phyloP scores from a whole-genome alignment of 1,140 invertebrate species.

The Idris sp. region DNA sequence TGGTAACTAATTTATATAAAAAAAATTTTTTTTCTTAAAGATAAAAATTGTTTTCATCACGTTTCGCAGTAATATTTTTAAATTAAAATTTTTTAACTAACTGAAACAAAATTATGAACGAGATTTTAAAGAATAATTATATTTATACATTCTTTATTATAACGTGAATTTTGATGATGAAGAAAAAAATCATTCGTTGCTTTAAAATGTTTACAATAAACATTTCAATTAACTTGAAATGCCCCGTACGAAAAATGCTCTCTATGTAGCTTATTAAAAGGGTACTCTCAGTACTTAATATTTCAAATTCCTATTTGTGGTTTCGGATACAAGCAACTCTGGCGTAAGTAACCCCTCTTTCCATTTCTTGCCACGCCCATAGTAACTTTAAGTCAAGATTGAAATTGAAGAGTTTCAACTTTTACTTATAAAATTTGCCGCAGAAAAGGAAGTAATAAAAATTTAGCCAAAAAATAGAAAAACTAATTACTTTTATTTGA shows the following conservation, averaged over 20 bases:
- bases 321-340: slow-evolving; percentile 10
- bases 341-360: slow-evolving; percentile 6
- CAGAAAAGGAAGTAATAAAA: too few species aligned
- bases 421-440: background rate
- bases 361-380: slow-evolving; percentile 5
- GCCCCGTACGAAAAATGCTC: background rate
- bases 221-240: slow-evolving; percentile 8
- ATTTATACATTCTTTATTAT: background rate
- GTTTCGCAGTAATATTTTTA: too few species aligned
- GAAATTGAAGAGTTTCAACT: slow-evolving; percentile 5
- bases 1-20: too few species aligned
- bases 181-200: background rate
- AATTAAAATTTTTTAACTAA: too few species aligned
- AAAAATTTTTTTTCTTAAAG: too few species aligned
- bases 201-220: background rate
- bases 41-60: too few species aligned
- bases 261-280: slow-evolving; percentile 11
- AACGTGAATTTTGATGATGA: background rate
- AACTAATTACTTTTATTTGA: too few species aligned
- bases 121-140: too few species aligned
- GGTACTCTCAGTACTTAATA: slow-evolving; percentile 13
- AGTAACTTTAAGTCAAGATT: slow-evolving; percentile 4
- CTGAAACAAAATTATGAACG: too few species aligned
- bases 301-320: slow-evolving; percentile 19
- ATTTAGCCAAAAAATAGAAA: too few species aligned